Percentiles rank a stretch among this genome's conserved stretches.
These are phyloP conservation scores for Chloroceryle inda DNA, from an alignment of 2,797 vertebrate genomes.

Conservation along the genomic window DNA sequence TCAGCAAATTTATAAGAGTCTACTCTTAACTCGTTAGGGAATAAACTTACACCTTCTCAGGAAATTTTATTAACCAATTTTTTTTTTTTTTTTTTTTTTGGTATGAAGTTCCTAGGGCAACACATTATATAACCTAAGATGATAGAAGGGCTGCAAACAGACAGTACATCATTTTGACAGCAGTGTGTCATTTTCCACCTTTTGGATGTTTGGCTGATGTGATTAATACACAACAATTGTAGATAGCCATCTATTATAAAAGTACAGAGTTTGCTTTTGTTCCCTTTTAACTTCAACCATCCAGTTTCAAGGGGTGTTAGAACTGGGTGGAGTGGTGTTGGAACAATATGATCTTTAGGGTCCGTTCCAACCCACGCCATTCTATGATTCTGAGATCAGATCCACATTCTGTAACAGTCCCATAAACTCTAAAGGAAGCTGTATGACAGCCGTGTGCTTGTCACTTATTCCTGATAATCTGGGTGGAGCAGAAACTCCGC, in stretches of 20 bases:
- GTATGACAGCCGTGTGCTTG: not conserved
- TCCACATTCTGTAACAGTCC: not conserved
- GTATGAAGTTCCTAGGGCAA: not conserved
- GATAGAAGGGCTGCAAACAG: not conserved
- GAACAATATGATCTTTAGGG: not conserved
- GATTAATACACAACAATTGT: not conserved
- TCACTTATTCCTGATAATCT: not conserved
- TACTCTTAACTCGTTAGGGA: not conserved
- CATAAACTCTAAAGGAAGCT: not conserved
- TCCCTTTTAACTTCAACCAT: not conserved
- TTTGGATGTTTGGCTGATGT: not conserved
- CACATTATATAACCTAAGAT: not conserved
- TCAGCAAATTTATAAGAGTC: not conserved
- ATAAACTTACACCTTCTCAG: not conserved
- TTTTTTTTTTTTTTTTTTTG: not conserved
- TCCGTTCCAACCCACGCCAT: not conserved
- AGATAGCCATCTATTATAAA: not conserved
- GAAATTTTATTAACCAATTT: not conserved
- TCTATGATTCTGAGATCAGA: not conserved
- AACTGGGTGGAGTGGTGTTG: not conserved
- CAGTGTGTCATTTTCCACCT: not conserved
- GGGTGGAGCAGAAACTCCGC: not conserved
- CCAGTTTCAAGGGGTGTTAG: not conserved
- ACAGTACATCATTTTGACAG: not conserved
- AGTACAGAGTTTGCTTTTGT: not conserved